Evolutionary conservation across 2,113 vertebrate genomes (phyloP), one percentile per base, ranked within the genome.

Genomic region (Mesitornis unicolor): DNA sequence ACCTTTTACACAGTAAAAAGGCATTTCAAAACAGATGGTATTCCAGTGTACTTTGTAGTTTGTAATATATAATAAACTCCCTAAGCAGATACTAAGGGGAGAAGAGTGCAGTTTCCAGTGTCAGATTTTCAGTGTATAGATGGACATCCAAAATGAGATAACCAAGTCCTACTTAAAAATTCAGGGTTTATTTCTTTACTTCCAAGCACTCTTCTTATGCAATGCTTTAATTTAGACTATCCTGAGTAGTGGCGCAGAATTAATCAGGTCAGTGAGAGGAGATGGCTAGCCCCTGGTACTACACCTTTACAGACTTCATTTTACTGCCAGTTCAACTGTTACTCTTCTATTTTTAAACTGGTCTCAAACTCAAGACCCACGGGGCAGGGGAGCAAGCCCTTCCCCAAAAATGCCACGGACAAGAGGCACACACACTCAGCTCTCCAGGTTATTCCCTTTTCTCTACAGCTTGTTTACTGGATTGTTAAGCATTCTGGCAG

Each of bases 401-500:
- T 77, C 67, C 53, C 77, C 81, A 20, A 50, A 86, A 87, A 77
- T 8, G 36, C 51, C 76, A 36, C 0, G 19, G 53, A 60, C 43
- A 48, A 80, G 43, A 43, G 71, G 47, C 61, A 54, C 53, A 38
- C 53, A 54, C 26, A 67, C 48, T 76, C 56, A 65, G 87, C 38
- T 78, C 78, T 43, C 15, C 59, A 89, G 89, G 76, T 90, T 93
- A 60, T 80, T 81, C 57, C 67, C 63, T 45, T 68, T 79, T 81
- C 82, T 45, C 87, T 70, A 69, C 81, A 68, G 76, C 93, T 95
- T 95, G 93, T 95, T 96, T 95, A 93, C 95, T 87, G 95, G 73
- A 88, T 93, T 94, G 96, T 94, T 96, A 97, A 87, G 88, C 88
- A 87, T 91, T 94, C 96, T 96, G 95, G 94, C 93, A 96, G 95